Base-by-base conservation (phyloP, 2,888 invertebrate genomes). In the Volucella inflata region DNA sequence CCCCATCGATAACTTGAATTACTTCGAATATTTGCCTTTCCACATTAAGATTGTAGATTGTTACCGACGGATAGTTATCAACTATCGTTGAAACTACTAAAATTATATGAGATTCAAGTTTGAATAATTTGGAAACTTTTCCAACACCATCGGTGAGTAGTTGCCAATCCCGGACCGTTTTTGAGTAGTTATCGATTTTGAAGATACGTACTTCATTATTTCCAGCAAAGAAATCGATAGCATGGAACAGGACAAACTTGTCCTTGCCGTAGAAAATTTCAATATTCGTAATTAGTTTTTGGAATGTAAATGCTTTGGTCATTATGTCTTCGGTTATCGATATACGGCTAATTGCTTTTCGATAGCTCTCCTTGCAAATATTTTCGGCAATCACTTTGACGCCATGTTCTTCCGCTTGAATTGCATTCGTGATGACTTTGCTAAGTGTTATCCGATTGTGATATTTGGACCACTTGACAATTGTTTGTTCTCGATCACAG, bases 181-280 rank as follows among this genome's bases (percentile, higher is more conserved):
- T 89, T 0, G 85, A 88, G 0, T 68, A 36, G 21, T 60, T 72
- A 42, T 88, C 70, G 14, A 90, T 81, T 48, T 87, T 89, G 36
- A 91, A 72, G 12, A 91, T 85, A 8, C 91, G 90, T 51, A 91
- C 88, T 78, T 91, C 91, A 40, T 89, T 88, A 8, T 87, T 87
- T 11, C 82, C 88, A 8, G 82, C 53, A 8, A 75, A 87, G n/a
- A 79, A 70, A 67, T 89, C 88, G 14, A 87, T 70, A 1, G 88
- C 88, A 70, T 89, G 89, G 8, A 91, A 30, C 8, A 91, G 62
- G 0, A 91, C 72, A 57, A 89, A 88, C 2, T 89, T 62, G 6
- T 88, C 65, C 3, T 38, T 44, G 0, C 79, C 51, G 9, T 57
- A 71, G 36, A 84, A 76, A 1, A 85, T 72, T 8, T 88, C 77